phyloP scores from a whole-genome alignment of 2,888 invertebrate genomes.

The Unio delphinus region DNA sequence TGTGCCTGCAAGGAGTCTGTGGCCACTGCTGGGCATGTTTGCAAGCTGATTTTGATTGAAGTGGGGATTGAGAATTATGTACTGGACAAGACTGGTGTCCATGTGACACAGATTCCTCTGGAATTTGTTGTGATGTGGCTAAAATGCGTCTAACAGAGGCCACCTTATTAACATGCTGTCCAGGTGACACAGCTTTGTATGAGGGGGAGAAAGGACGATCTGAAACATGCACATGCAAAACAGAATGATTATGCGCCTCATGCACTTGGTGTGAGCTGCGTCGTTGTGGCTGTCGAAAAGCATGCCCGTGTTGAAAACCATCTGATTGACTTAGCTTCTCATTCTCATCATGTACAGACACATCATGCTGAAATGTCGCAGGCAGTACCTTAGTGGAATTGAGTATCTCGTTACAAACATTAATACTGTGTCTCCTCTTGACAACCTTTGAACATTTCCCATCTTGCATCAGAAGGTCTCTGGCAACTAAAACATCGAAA shows the following conservation, averaged over 20 bases:
- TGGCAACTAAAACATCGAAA: constrained; percentile 23
- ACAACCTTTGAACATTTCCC: constrained; percentile 12
- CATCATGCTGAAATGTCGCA: constrained; percentile 18
- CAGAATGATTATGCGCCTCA: constrained; percentile 4
- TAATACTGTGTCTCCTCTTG: constrained; percentile 27
- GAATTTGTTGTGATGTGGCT: too few species aligned
- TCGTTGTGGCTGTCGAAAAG: constrained; percentile 8
- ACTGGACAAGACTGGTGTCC: too few species aligned
- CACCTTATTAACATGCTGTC: too few species aligned
- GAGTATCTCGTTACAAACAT: constrained; percentile 21
- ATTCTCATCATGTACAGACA: constrained; percentile 20
- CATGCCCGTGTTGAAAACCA: constrained; percentile 24
- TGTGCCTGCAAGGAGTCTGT: too few species aligned
- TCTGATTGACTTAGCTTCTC: constrained; percentile 3
- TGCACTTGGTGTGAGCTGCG: too few species aligned
- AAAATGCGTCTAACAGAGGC: too few species aligned
- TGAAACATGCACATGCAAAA: constrained; percentile 13
- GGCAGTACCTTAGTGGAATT: constrained; percentile 29
- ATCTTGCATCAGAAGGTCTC: constrained; percentile 19
- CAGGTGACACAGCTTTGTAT: too few species aligned
- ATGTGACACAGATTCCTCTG: too few species aligned
- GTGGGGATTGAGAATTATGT: too few species aligned
- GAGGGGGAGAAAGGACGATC: neutral
- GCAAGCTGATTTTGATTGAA: too few species aligned
- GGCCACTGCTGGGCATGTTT: too few species aligned